Base-by-base conservation (phyloP, 2,888 invertebrate genomes). In the Drosophila neonasuta region DNA sequence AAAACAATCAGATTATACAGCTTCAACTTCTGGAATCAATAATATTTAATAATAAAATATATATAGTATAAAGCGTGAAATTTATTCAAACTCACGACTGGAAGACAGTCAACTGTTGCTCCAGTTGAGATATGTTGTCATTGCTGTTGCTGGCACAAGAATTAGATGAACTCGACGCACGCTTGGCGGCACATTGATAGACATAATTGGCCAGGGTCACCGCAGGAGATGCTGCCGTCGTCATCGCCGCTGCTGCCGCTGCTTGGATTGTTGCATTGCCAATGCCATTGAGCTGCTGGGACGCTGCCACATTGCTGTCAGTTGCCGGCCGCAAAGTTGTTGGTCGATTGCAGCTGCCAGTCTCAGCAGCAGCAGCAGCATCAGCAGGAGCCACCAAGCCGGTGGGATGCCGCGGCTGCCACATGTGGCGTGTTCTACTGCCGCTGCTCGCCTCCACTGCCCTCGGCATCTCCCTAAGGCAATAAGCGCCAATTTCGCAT, bases 161-260 rank as follows among this genome's bases (percentile, higher is more conserved):
- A 10, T 48, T 56, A 52, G 58, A 55, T 45, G 58, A 34, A 57
- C 17, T 54, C 41, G 60, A n/a, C 49, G n/a, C 50, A 36, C 66
- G 73, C 52, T 67, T 57, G 62, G 49, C 55, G 52, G 72, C 72
- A 45, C 72, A 80, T 50, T 77, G 62, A 60, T 86, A 77, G 48
- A 72, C 74, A 41, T 77, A 80, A 68, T 74, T 65, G 67, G 68
- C 64, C 44, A 75, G 45, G 15, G 51, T 44, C 42, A 66, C 50
- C 5, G 55, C 65, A 54, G 64, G 51, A 45, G 57, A 11, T 54
- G 52, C 42, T 39, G 24, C 17, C 15, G 17, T 3, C 17, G 17
- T 17, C 17, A 3, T 17, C 17, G 17, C 3, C 17, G 17, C 17
- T 3, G 17, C 17, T 20, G 17, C 17, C 3, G 20, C 20, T 3